These are phyloP conservation scores for Diaphora mendica DNA, from an alignment of 2,888 invertebrate genomes.

Conservation along the genomic window DNA sequence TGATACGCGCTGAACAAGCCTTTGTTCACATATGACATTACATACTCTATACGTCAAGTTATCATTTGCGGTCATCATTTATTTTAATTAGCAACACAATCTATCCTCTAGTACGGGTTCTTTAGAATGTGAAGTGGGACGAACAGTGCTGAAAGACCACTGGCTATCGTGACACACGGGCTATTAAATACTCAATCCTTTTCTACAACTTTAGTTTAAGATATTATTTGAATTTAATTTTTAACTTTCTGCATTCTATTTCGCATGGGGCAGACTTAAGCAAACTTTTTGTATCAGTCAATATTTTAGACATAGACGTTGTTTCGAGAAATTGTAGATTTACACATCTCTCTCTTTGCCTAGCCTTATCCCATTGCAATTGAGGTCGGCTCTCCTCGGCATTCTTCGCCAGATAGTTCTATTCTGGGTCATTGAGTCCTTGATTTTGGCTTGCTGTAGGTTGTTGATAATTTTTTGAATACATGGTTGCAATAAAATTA, in stretches of 20 bases:
- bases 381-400: too few relatives aligned
- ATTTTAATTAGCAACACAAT: constrained; percentile 14
- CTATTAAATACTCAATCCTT: not conserved
- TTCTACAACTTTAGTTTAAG: not conserved
- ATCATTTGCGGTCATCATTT: not conserved
- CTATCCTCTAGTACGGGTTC: constrained; percentile 18
- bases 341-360: not conserved
- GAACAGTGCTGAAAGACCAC: constrained; percentile 43
- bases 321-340: not conserved
- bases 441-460: too few relatives aligned
- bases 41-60: not conserved
- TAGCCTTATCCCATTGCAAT: too few relatives aligned
- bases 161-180: constrained; percentile 34
- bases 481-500: too few relatives aligned
- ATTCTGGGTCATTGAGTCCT: too few relatives aligned
- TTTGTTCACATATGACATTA: not conserved
- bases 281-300: not conserved
- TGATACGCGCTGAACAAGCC: too few relatives aligned
- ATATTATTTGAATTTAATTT: not conserved
- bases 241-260: not conserved
- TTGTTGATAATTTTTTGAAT: too few relatives aligned
- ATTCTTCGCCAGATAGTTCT: too few relatives aligned
- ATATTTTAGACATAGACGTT: not conserved
- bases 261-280: not conserved
- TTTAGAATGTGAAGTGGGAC: constrained; percentile 46